Evolutionary conservation across 2,888 invertebrate genomes (phyloP).

Genomic region (Horisme vitalbata): DNA sequence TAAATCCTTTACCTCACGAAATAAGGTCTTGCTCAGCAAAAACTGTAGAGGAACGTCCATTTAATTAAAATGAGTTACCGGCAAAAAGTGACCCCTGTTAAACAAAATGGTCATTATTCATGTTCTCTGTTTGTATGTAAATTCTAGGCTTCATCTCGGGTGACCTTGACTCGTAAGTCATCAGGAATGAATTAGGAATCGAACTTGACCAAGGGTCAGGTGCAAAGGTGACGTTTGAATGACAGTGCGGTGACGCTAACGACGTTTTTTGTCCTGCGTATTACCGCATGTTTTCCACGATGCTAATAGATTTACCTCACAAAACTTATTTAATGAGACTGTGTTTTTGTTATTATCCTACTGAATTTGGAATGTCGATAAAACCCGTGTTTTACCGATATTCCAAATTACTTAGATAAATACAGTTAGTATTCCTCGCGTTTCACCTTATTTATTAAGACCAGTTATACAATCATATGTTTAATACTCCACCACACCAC

Average conservation of each 20-base stretch:
- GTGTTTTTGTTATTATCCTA: no score
- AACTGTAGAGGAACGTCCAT: not conserved
- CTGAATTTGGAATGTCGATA: no score
- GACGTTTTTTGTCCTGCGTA: slow-evolving; percentile 46
- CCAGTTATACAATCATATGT: no score
- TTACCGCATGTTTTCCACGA: slow-evolving; percentile 9
- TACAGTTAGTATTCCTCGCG: no score
- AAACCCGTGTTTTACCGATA: no score
- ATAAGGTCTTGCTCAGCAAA: not conserved
- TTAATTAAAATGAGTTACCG: slow-evolving; percentile 25
- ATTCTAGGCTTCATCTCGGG: slow-evolving; percentile 49
- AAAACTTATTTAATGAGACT: no score
- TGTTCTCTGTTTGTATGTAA: slow-evolving; percentile 66
- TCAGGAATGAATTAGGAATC: slow-evolving; percentile 70
- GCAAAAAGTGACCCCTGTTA: slow-evolving; percentile 66
- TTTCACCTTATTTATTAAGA: no score
- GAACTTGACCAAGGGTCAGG: slow-evolving; percentile 75
- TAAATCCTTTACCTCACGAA: not conserved
- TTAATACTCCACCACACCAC: no score
- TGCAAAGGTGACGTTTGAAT: slow-evolving; percentile 60
- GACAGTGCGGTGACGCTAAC: slow-evolving; percentile 53
- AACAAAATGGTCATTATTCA: slow-evolving; percentile 67
- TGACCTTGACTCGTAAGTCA: slow-evolving; percentile 60
- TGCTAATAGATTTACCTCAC: no score
- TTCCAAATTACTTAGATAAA: no score